Conservation (phyloP, 2,113 vertebrate species). For the Sciurus niger region DNA sequence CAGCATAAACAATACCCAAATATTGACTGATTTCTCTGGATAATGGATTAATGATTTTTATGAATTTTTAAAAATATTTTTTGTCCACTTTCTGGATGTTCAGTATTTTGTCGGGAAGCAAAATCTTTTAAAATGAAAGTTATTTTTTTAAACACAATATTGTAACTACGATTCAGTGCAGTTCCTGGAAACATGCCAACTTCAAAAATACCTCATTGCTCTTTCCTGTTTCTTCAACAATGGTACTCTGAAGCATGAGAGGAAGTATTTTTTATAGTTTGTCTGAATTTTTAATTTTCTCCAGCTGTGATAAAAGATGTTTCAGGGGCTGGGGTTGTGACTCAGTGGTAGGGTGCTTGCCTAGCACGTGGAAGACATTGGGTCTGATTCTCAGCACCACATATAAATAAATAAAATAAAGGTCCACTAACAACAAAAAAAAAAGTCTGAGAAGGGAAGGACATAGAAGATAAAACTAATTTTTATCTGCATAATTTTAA, state of each 20-base stretch:
- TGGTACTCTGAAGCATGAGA: slow-evolving; percentile 7
- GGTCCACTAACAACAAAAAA: neutral
- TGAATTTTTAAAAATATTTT: slow-evolving; percentile 22
- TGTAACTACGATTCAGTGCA: neutral
- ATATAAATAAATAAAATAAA: too few relatives aligned
- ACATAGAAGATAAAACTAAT: slow-evolving; percentile 67
- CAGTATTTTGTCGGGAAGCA: slow-evolving; percentile 41
- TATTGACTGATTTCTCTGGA: neutral
- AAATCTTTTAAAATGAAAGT: neutral
- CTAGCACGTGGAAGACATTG: too few relatives aligned
- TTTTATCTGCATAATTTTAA: slow-evolving; percentile 73
- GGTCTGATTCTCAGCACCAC: too few relatives aligned
- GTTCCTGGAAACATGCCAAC: slow-evolving; percentile 62
- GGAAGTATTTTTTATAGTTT: slow-evolving; percentile 62
- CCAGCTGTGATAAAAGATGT: slow-evolving; percentile 49
- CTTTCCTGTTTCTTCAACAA: slow-evolving; percentile 68
- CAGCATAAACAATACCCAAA: neutral
- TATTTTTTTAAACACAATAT: slow-evolving; percentile 22
- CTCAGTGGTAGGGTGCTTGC: too few relatives aligned
- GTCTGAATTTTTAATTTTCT: slow-evolving; percentile 55
- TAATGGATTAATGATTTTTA: slow-evolving; percentile 2
- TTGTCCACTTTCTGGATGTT: slow-evolving; percentile 44
- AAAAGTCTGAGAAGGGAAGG: neutral
- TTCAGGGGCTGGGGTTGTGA: neutral
- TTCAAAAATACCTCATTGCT: slow-evolving; percentile 1